A percentile compares a stretch with the other conserved stretches of the same genome.
phyloP scores from a whole-genome alignment of 2,113 vertebrate genomes.

The Cynoglossus semilaevis region DNA sequence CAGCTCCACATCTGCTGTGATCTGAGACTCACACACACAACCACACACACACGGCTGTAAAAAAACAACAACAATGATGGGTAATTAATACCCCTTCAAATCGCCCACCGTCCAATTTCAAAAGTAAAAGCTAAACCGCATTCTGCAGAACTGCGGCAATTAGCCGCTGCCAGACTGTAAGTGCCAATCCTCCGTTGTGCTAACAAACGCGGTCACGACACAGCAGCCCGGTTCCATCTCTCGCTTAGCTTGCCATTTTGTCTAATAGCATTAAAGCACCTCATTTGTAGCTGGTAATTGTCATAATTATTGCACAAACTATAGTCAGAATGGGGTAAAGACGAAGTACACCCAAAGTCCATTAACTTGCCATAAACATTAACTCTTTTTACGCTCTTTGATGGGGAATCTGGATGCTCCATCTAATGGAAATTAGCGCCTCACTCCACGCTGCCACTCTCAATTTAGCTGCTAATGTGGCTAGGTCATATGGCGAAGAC shows the following conservation, averaged over 20 bases:
- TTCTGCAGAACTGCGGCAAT: constrained; percentile 57
- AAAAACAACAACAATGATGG: constrained; percentile 4
- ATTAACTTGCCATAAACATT: constrained; percentile 82
- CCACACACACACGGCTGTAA: neutral
- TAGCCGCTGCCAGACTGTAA: constrained; percentile 54
- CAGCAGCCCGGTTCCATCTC: constrained; percentile 53
- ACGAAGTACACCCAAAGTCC: constrained; percentile 73
- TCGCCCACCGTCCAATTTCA: constrained; percentile 6
- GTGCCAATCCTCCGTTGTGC: constrained; percentile 40
- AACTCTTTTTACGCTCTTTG: constrained; percentile 70
- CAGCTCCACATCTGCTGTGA: neutral
- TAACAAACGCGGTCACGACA: constrained; percentile 55
- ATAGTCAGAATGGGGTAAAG: constrained; percentile 59
- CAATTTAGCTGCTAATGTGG: constrained; percentile 67
- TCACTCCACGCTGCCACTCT: constrained; percentile 65
- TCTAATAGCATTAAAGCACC: constrained; percentile 75
- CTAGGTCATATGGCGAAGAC: constrained; percentile 50
- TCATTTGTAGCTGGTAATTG: constrained; percentile 79
- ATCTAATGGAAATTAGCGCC: constrained; percentile 70
- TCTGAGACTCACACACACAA: constrained; percentile 9
- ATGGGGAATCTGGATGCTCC: constrained; percentile 62
- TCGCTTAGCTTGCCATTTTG: constrained; percentile 59
- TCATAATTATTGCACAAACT: constrained; percentile 79
- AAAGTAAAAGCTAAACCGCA: constrained; percentile 50
- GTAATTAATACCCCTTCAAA: constrained; percentile 20